Evolutionary conservation across 1,140 invertebrate species (phyloP).

Genomic region (Conopomorpha cramerella): DNA sequence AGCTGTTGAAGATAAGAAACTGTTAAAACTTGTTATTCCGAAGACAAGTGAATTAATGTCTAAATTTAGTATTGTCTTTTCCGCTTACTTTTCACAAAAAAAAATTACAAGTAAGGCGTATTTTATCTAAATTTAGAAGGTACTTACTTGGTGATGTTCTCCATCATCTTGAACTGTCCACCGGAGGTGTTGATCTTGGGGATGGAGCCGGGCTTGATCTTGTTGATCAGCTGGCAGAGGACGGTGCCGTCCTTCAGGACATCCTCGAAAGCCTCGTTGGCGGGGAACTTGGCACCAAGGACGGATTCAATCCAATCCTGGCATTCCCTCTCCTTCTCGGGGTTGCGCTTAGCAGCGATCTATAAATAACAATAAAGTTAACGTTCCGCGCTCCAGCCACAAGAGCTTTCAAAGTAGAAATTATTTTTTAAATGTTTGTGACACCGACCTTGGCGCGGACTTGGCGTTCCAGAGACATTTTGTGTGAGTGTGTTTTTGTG

Average conservation of each 20-base stretch:
- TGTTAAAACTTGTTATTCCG: not conserved
- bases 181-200: slow-evolving; percentile 87
- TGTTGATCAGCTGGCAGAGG: slow-evolving; percentile 91
- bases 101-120: too few species aligned
- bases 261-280: slow-evolving; percentile 76
- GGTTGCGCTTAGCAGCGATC: slow-evolving; percentile 88
- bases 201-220: slow-evolving; percentile 78
- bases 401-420: too few species aligned
- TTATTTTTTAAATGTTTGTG: too few species aligned
- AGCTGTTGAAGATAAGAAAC: slow-evolving; percentile 62
- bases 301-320: slow-evolving; percentile 91
- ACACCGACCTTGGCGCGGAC: slow-evolving; percentile 77
- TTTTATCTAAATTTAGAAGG: too few species aligned
- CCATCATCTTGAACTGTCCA: slow-evolving; percentile 94
- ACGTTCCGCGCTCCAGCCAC: too few species aligned
- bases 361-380: slow-evolving; percentile 39
- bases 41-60: too few species aligned
- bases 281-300: slow-evolving; percentile 83
- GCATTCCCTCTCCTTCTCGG: slow-evolving; percentile 84
- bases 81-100: too few species aligned
- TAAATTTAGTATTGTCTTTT: too few species aligned
- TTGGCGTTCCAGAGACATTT: slow-evolving; percentile 81
- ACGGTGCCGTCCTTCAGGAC: slow-evolving; percentile 85
- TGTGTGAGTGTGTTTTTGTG: slow-evolving; percentile 39
- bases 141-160: slow-evolving; percentile 86